Evolutionary conservation across 2,888 invertebrate species (phyloP).

Genomic region (Pinctada fucata): DNA sequence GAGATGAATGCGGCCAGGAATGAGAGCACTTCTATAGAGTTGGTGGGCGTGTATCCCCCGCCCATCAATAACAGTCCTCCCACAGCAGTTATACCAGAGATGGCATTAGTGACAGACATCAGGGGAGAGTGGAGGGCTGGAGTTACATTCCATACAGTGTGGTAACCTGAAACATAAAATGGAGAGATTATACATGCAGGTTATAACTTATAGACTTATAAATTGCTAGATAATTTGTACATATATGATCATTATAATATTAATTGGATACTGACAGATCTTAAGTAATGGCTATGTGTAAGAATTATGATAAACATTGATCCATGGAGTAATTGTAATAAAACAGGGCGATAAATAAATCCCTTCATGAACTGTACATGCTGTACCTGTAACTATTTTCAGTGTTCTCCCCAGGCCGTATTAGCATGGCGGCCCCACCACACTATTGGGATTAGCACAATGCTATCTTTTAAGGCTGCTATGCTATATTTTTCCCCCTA

Average conservation of each 20-base stretch:
- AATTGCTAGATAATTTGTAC: not conserved
- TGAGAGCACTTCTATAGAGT: slow-evolving; percentile 85
- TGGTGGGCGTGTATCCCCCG: slow-evolving; percentile 86
- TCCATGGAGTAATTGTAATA: too few relatives aligned
- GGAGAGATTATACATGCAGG: not conserved
- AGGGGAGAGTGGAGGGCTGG: slow-evolving; percentile 93
- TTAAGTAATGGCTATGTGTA: not conserved
- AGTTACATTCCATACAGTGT: slow-evolving; percentile 94
- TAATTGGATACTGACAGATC: not conserved
- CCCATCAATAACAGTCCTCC: slow-evolving; percentile 92
- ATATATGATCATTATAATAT: not conserved
- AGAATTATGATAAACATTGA: not conserved
- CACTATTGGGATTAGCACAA: too few relatives aligned
- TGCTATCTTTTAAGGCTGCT: too few relatives aligned
- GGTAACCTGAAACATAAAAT: slow-evolving; percentile 81
- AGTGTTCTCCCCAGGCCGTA: too few relatives aligned
- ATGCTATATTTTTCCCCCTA: too few relatives aligned
- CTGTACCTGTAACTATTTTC: too few relatives aligned
- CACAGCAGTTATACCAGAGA: slow-evolving; percentile 94
- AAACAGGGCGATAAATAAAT: too few relatives aligned
- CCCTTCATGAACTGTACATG: too few relatives aligned
- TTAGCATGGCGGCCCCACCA: too few relatives aligned
- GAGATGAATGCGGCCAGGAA: slow-evolving; percentile 91
- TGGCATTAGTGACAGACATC: slow-evolving; percentile 95
- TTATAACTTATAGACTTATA: too few relatives aligned